These are phyloP conservation scores for Empis stercorea DNA, from an alignment of 2,888 invertebrate genomes.

Conservation along the genomic window DNA sequence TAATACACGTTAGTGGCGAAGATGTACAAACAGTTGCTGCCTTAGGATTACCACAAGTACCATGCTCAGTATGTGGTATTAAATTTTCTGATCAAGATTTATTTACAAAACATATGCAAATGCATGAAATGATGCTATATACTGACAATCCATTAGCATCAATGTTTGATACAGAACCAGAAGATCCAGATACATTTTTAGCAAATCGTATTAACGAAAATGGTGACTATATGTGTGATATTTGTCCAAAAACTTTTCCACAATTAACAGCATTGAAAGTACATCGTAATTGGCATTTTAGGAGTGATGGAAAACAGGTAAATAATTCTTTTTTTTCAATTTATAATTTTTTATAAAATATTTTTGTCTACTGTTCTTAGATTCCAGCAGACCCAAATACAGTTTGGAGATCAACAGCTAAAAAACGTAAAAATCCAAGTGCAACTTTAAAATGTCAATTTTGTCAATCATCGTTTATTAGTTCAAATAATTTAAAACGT, in stretches of 20 bases:
- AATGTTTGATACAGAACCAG: conserved; percentile 35
- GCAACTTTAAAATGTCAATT: conserved; percentile 25
- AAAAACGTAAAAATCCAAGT: background rate
- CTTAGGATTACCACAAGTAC: conserved; percentile 26
- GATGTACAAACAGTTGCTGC: conserved; percentile 11
- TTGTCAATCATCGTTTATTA: conserved; percentile 35
- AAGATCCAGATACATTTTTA: conserved; percentile 32
- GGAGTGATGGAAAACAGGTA: conserved; percentile 38
- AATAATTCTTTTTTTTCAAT: conserved; percentile 18
- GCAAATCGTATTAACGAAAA: conserved; percentile 32
- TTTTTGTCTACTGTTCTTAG: too few relatives aligned
- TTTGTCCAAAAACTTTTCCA: conserved; percentile 34
- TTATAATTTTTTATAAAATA: too few relatives aligned
- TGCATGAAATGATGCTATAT: conserved; percentile 33
- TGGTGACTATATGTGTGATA: conserved; percentile 35
- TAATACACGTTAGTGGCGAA: conserved; percentile 12
- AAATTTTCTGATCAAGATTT: conserved; percentile 34
- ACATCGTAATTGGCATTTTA: conserved; percentile 39
- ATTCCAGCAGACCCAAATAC: conserved; percentile 18
- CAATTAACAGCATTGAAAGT: conserved; percentile 36
- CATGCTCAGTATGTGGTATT: conserved; percentile 32
- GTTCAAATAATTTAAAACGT: conserved; percentile 33
- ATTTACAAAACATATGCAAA: conserved; percentile 32
- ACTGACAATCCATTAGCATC: conserved; percentile 33
- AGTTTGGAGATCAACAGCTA: conserved; percentile 1